These are phyloP conservation scores for Strix occidentalis DNA, from an alignment of 2,797 vertebrate genomes.

Conservation along the genomic window DNA sequence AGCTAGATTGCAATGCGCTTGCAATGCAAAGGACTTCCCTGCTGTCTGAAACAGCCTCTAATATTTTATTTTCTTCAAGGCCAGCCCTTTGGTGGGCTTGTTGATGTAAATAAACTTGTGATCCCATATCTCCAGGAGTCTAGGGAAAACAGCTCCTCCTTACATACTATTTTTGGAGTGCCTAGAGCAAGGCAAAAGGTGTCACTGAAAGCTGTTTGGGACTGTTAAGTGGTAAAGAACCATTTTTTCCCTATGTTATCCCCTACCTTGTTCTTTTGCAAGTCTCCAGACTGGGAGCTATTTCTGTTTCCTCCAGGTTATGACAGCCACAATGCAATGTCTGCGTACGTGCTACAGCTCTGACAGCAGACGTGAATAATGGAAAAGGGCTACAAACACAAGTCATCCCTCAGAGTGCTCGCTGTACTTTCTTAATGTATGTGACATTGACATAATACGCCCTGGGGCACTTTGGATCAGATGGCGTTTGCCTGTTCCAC, in stretches of 20 bases:
- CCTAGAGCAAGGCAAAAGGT: not conserved
- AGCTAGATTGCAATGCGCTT: not conserved
- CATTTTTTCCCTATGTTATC: not conserved
- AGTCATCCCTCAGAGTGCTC: not conserved
- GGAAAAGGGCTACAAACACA: not conserved
- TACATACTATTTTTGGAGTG: accelerated
- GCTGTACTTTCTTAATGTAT: not conserved
- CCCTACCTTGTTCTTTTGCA: not conserved
- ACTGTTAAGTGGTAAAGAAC: not conserved
- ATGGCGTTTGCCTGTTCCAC: not conserved
- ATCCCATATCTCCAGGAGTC: not conserved
- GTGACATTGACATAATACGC: constrained; percentile 1
- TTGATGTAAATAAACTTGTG: not conserved
- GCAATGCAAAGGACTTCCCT: not conserved
- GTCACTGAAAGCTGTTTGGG: not conserved
- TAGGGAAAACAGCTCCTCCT: constrained; percentile 1
- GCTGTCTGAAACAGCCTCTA: not conserved
- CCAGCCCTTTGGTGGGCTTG: not conserved
- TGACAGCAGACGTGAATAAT: not conserved
- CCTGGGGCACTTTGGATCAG: not conserved
- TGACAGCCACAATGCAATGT: not conserved
- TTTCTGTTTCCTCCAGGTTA: not conserved
- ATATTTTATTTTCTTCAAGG: not conserved
- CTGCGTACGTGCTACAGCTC: not conserved
- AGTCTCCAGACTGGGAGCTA: not conserved